phyloP scores from a whole-genome alignment of 1,140 invertebrate species.

The Branchinecta lynchi region DNA sequence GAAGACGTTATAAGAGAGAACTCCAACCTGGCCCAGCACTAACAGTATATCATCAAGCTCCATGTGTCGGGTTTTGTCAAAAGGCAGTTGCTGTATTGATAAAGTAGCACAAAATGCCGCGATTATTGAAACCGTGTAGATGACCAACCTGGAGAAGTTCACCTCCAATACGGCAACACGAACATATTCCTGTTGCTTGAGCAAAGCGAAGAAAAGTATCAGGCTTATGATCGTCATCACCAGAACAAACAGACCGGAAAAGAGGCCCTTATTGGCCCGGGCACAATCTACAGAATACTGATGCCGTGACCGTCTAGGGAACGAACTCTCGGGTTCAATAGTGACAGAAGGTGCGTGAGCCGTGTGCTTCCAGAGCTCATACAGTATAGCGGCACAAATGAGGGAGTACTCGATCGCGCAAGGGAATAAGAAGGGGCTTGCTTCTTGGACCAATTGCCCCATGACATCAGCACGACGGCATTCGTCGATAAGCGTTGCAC shows the following conservation, averaged over 20 bases:
- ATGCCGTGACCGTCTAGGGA: slow-evolving; percentile 26
- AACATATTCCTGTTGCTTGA: slow-evolving; percentile 39
- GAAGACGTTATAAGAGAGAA: slow-evolving; percentile 74
- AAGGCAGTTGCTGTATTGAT: slow-evolving; percentile 56
- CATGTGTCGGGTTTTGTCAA: slow-evolving; percentile 62
- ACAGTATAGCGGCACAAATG: slow-evolving; percentile 48
- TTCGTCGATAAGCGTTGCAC: slow-evolving; percentile 37
- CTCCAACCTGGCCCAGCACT: slow-evolving; percentile 59
- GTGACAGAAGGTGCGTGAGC: slow-evolving; percentile 1
- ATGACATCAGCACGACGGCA: slow-evolving; percentile 49
- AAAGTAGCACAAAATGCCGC: slow-evolving; percentile 69
- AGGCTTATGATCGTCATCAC: slow-evolving; percentile 66
- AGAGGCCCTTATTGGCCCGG: slow-evolving; percentile 37
- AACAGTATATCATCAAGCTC: slow-evolving; percentile 84
- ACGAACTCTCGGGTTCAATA: slow-evolving; percentile 12
- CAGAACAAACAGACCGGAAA: slow-evolving; percentile 37
- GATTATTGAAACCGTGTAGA: slow-evolving; percentile 68
- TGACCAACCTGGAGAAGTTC: slow-evolving; percentile 71
- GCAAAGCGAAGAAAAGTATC: slow-evolving; percentile 77
- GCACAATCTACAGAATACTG: slow-evolving; percentile 40
- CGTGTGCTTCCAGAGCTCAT: slow-evolving; percentile 45
- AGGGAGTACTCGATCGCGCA: slow-evolving; percentile 56
- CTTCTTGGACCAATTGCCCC: slow-evolving; percentile 42
- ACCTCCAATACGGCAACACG: slow-evolving; percentile 57
- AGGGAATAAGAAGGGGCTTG: slow-evolving; percentile 49